Conservation (phyloP, 2,888 invertebrate species). For the Scaptomyza caliginosa region DNA sequence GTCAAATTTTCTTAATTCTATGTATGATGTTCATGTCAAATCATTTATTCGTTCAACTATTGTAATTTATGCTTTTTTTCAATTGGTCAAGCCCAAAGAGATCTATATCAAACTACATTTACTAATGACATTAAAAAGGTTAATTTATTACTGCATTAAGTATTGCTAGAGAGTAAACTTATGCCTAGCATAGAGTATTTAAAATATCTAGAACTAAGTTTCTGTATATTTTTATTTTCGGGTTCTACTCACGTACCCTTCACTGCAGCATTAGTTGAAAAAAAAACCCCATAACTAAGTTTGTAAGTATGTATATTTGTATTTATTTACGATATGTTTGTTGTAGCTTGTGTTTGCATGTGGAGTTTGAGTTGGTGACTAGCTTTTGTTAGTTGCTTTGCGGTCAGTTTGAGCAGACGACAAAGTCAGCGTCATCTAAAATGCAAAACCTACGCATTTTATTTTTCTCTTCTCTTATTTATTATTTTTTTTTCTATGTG, state of each 20-base stretch:
- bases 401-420: constrained; percentile 41
- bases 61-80: too few species aligned
- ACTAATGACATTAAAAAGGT: too few species aligned
- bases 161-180: too few species aligned
- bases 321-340: constrained; percentile 6
- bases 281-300: constrained; percentile 14
- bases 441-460: constrained; percentile 69
- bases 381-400: constrained; percentile 35
- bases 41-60: constrained; percentile 15
- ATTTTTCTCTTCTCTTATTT: constrained; percentile 22
- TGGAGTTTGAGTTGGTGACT: constrained; percentile 27
- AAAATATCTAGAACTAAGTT: too few species aligned
- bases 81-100: too few species aligned
- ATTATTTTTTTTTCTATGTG: constrained; percentile 33
- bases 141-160: too few species aligned
- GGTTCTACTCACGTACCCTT: constrained; percentile 8
- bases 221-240: too few species aligned
- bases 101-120: too few species aligned
- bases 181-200: too few species aligned
- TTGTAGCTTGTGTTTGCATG: constrained; percentile 9
- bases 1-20: constrained; percentile 16
- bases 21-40: constrained; percentile 17
- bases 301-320: constrained; percentile 3
- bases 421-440: constrained; percentile 55
- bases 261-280: constrained; percentile 19